Evolutionary conservation across 2,113 vertebrate genomes (phyloP).

Genomic region (Psephotus haematonotus): DNA sequence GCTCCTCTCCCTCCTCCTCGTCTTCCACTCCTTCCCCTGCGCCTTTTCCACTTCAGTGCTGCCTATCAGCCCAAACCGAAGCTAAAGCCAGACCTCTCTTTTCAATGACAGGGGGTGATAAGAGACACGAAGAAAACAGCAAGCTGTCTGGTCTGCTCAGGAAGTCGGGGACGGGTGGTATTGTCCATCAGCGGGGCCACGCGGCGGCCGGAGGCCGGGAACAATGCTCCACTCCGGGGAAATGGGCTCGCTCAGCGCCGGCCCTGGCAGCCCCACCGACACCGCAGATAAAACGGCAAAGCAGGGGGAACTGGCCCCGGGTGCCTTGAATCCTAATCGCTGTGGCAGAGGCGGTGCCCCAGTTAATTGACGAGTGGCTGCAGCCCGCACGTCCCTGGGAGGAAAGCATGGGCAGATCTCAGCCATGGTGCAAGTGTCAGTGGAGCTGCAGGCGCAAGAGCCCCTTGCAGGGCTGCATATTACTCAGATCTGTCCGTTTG

Average conservation of each 20-base stretch:
- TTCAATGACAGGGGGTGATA: slow-evolving; percentile 75
- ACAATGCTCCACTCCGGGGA: slow-evolving; percentile 68
- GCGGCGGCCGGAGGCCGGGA: slow-evolving; percentile 49
- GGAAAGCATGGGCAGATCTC: not conserved
- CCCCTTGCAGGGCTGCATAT: not conserved
- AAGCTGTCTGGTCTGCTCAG: slow-evolving; percentile 77
- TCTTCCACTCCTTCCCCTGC: not conserved
- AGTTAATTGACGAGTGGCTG: not conserved
- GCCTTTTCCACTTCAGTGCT: slow-evolving; percentile 45
- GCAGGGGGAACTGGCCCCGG: not conserved
- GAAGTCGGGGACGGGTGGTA: slow-evolving; percentile 75
- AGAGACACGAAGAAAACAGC: slow-evolving; percentile 75
- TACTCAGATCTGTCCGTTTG: not conserved
- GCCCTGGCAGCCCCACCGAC: slow-evolving; percentile 16
- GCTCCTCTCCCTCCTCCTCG: not conserved
- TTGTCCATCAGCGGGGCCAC: slow-evolving; percentile 68
- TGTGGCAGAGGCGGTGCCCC: not conserved
- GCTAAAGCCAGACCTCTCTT: slow-evolving; percentile 68
- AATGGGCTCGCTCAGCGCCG: slow-evolving; percentile 63
- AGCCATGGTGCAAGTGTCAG: not conserved
- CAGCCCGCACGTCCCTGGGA: not conserved
- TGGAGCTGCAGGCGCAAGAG: not conserved
- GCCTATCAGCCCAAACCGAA: slow-evolving; percentile 67
- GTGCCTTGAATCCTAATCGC: not conserved
- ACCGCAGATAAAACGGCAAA: slow-evolving; percentile 39